Conservation (phyloP, 2,113 vertebrate genomes). For the Dissostichus mawsoni region DNA sequence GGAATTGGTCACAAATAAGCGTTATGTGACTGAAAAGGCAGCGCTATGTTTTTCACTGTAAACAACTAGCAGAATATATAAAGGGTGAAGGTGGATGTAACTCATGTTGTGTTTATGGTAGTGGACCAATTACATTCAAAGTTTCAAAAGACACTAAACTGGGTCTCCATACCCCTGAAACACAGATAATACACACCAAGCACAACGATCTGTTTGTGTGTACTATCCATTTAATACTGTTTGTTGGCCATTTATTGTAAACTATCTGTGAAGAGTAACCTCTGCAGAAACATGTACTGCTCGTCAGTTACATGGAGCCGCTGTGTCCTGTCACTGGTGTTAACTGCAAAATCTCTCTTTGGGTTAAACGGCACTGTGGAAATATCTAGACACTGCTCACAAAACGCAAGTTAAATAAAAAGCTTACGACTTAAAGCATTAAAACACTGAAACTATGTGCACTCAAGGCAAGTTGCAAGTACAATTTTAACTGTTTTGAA, state of each 20-base stretch:
- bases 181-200: not conserved
- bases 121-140: not conserved
- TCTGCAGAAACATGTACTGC: not conserved
- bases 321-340: not conserved
- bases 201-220: not conserved
- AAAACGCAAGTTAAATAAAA: not conserved
- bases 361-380: slow-evolving; percentile 6
- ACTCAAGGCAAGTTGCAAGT: not conserved
- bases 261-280: no score
- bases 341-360: not conserved
- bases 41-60: slow-evolving; percentile 21
- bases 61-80: slow-evolving; percentile 31
- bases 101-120: not conserved
- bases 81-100: not conserved
- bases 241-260: not conserved
- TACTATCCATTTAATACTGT: not conserved
- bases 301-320: not conserved
- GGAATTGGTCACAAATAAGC: slow-evolving; percentile 33
- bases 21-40: slow-evolving; percentile 39
- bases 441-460: not conserved
- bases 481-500: no score
- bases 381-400: not conserved
- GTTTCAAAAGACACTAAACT: not conserved
- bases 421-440: not conserved
- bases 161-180: not conserved